Conservation (phyloP, 53 echinoderm and acorn worm species). For the Henricia sp. region DNA sequence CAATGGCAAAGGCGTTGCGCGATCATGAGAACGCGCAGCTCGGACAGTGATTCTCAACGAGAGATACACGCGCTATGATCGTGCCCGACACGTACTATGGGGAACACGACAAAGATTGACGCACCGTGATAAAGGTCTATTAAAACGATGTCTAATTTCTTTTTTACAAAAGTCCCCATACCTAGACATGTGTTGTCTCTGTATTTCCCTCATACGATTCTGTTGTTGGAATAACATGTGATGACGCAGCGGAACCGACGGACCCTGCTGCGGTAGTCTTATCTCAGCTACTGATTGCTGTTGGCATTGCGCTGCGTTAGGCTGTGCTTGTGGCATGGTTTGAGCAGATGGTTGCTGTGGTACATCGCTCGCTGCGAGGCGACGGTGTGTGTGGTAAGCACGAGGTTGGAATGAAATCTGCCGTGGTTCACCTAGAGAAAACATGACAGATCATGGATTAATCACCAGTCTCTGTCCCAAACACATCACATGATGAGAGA, state of each 20-base stretch:
- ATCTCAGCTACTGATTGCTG: slow-evolving; percentile 82
- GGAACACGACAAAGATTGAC: too few relatives aligned
- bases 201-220: slow-evolving; percentile 82
- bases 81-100: too few relatives aligned
- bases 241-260: slow-evolving; percentile 74
- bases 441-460: too few relatives aligned
- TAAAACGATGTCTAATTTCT: not conserved
- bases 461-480: too few relatives aligned
- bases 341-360: slow-evolving; percentile 6
- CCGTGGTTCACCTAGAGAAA: slow-evolving; percentile 7
- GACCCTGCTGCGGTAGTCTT: slow-evolving; percentile 80
- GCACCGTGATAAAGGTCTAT: too few relatives aligned
- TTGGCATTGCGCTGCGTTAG: slow-evolving; percentile 44
- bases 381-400: slow-evolving; percentile 13
- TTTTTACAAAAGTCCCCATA: not conserved
- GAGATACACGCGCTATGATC: too few relatives aligned
- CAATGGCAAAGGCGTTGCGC: too few relatives aligned
- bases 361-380: slow-evolving; percentile 7
- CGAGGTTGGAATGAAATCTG: slow-evolving; percentile 19
- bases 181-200: slow-evolving; percentile 66
- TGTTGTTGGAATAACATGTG: slow-evolving; percentile 82
- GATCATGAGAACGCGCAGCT: too few relatives aligned
- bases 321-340: slow-evolving; percentile 22
- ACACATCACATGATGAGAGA: too few relatives aligned
- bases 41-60: too few relatives aligned